phyloP scores from a whole-genome alignment of 2,113 vertebrate species.

The Gnathonemus echidnorhynchus region DNA sequence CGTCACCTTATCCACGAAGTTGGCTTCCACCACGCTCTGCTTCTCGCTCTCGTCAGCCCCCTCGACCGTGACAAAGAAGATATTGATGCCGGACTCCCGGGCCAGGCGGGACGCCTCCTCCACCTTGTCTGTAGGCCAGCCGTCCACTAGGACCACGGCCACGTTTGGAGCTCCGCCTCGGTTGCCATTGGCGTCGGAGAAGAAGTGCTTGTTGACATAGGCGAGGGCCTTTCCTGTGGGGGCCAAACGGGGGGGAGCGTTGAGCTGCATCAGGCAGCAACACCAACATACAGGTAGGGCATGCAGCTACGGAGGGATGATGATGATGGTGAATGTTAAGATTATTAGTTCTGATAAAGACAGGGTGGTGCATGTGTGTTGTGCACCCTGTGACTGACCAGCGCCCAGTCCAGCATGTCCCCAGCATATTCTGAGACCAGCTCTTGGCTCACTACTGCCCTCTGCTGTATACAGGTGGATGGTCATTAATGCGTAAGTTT shows the following conservation, averaged over 20 bases:
- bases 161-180: slow-evolving; percentile 82
- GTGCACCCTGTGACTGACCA: background rate
- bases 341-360: background rate
- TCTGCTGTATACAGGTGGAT: background rate
- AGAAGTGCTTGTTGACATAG: slow-evolving; percentile 87
- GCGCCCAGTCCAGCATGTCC: background rate
- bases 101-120: slow-evolving; percentile 84
- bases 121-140: slow-evolving; percentile 91
- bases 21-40: slow-evolving; percentile 70
- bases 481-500: background rate
- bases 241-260: slow-evolving; percentile 44
- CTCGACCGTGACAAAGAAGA: slow-evolving; percentile 96
- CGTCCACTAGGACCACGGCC: slow-evolving; percentile 84
- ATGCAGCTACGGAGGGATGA: background rate
- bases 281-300: background rate
- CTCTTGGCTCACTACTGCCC: background rate
- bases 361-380: background rate
- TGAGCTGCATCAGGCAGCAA: background rate
- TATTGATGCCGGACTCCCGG: slow-evolving; percentile 93
- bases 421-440: background rate
- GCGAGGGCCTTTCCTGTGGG: slow-evolving; percentile 81
- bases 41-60: slow-evolving; percentile 81
- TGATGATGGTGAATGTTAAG: background rate
- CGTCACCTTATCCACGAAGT: slow-evolving; percentile 92
- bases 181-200: slow-evolving; percentile 83